Percentiles rank a stretch among this genome's conserved stretches.
These are phyloP conservation scores for Mesocricetus auratus DNA, from an alignment of 2,113 vertebrate species.

Conservation along the genomic window DNA sequence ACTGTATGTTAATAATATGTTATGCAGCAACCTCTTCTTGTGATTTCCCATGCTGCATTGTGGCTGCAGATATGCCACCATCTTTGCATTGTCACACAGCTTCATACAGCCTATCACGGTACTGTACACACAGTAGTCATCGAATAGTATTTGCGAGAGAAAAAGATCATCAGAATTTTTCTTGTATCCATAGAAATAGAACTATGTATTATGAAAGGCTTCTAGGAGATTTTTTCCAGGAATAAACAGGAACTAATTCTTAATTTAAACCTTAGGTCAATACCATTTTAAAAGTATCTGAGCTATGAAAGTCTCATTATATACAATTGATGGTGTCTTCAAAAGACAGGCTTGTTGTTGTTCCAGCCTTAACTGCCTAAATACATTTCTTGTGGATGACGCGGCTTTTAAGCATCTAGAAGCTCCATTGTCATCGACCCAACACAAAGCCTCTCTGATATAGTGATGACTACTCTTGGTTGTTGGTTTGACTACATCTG, in stretches of 20 bases:
- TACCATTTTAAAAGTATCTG: constrained; percentile 11
- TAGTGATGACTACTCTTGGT: not conserved
- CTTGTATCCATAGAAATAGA: constrained; percentile 13
- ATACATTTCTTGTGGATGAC: not conserved
- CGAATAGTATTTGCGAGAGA: constrained; percentile 1
- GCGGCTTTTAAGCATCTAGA: not conserved
- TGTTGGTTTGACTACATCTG: not conserved
- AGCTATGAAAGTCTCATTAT: not conserved
- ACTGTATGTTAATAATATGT: not conserved
- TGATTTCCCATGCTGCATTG: not conserved
- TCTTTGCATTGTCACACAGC: not conserved
- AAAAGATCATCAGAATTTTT: not conserved
- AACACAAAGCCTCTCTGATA: not conserved
- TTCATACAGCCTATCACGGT: not conserved
- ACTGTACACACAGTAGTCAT: not conserved
- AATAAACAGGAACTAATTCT: constrained; percentile 2
- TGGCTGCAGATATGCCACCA: not conserved
- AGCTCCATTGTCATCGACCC: not conserved
- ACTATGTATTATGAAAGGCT: constrained; percentile 13
- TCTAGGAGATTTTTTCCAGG: not conserved
- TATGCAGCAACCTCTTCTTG: not conserved
- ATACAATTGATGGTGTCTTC: not conserved
- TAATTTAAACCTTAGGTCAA: not conserved
- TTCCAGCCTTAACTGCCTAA: not conserved
- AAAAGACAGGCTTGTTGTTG: not conserved